Percentiles rank a stretch among this genome's conserved stretches.
phyloP scores from a whole-genome alignment of 2,888 invertebrate species.

The Cylindroiulus punctatus region DNA sequence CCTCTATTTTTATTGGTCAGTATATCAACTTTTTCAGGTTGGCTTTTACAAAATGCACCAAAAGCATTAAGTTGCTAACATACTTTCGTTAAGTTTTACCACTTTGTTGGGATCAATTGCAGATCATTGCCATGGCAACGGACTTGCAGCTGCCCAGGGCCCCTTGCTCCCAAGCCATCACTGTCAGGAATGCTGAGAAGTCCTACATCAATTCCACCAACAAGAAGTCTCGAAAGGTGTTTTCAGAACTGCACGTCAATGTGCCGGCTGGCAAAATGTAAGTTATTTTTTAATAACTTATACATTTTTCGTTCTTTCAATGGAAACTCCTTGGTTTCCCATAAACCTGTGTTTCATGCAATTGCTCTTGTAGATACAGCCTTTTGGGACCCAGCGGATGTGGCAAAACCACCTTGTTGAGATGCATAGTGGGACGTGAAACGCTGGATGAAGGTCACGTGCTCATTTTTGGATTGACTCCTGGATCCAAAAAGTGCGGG shows the following conservation, averaged over 20 bases:
- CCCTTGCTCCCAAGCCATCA: neutral
- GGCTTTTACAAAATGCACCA: no score
- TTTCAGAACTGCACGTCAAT: neutral
- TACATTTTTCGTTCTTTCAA: no score
- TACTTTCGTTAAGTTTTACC: no score
- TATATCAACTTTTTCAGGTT: no score
- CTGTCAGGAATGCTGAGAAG: neutral
- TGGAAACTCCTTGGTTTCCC: neutral
- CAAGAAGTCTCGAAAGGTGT: neutral
- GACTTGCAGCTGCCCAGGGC: neutral
- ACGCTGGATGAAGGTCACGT: neutral
- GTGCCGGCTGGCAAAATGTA: neutral
- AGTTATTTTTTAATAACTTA: neutral
- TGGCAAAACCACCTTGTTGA: constrained; percentile 4
- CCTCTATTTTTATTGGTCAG: no score
- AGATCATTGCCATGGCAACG: neutral
- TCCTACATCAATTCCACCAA: neutral
- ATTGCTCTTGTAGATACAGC: neutral
- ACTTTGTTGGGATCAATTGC: no score
- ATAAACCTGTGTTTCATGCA: neutral
- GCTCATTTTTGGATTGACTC: neutral
- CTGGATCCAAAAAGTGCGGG: neutral
- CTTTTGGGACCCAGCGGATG: neutral
- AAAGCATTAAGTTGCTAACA: no score
- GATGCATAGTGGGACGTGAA: neutral